These are phyloP conservation scores for Liodrosophila aerea DNA, from an alignment of 2,888 invertebrate species.

Conservation along the genomic window DNA sequence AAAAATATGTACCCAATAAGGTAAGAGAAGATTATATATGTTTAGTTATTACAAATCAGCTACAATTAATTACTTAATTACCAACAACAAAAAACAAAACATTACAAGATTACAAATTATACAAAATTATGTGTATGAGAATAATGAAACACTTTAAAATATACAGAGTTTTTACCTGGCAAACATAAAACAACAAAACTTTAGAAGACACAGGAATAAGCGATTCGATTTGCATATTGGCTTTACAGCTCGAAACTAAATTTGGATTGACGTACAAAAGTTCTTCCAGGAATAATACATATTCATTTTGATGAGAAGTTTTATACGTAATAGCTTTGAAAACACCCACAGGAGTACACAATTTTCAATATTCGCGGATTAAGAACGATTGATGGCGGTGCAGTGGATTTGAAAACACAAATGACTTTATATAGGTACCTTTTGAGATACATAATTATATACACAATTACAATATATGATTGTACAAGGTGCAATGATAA, in stretches of 20 bases:
- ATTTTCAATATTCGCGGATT: conserved; percentile 33
- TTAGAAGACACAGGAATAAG: no score
- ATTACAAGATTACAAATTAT: conserved; percentile 63
- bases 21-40: conserved; percentile 36
- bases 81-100: conserved; percentile 69
- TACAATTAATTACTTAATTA: conserved; percentile 65
- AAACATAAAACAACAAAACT: no score
- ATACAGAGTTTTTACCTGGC: conserved; percentile 36
- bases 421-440: conserved; percentile 78
- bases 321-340: conserved; percentile 15
- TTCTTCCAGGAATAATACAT: no score
- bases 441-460: conserved; percentile 71
- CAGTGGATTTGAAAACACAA: conserved; percentile 66
- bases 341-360: conserved; percentile 10
- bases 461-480: conserved; percentile 38
- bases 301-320: conserved; percentile 8
- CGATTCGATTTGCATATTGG: no score
- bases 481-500: conserved; percentile 50
- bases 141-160: conserved; percentile 26
- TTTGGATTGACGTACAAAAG: not conserved
- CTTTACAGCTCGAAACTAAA: not conserved
- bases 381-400: conserved; percentile 33
- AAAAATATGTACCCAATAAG: conserved; percentile 6
- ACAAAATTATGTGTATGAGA: conserved; percentile 44
- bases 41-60: conserved; percentile 52